Base-by-base conservation (phyloP, 2,888 invertebrate species). In the Dichetophora obliterata region DNA sequence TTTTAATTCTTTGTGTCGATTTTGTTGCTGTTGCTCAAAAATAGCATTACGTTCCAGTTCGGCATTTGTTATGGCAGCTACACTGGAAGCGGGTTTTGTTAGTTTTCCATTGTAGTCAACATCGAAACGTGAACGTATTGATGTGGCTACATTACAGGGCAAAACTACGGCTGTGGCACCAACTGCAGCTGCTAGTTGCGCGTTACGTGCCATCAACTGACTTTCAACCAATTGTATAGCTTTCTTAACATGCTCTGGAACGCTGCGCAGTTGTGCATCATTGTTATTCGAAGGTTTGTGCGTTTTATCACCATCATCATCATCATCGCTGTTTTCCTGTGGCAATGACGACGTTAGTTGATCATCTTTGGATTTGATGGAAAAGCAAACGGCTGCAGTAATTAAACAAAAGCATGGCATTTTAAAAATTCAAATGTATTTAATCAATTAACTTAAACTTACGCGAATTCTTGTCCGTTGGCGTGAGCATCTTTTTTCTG, bases 351-450 rank as follows among this genome's bases (percentile, higher is more conserved):
- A 94, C 86, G 94, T 95, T 4, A 94, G 91, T 16, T 80, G 82
- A 0, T 93, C 92, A 76, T 95, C 96, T 86, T 95, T 95, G 0
- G 93, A 90, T 86, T 96, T 96, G 59, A 96, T 95, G 0, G 95
- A 96, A 87, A 96, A 96, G 77, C 95, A 94, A 0, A 96, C 95
- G 0, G 95, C 93, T 11, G 91, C 94, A 93, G 14, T 11, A 11
- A 34, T 6, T 9, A 8, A 14, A 14, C 27, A 24, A 71, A 57
- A 31, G 22, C 5, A 65, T 24, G n/a, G 9, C 19, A 43, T 31
- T 65, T 34, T 8, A 14, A 6, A 19, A 16, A 3, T 9, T 2
- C 19, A 16, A 22, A 34, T 2, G 59, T 43, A 59, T 61, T 24
- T 59, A 31, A 4, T 72, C 16, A 88, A 83, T 75, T 19, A 19